Evolutionary conservation across 2,113 vertebrate genomes (phyloP), one percentile per base, ranked within the genome.

Genomic region (Trinectes maculatus): DNA sequence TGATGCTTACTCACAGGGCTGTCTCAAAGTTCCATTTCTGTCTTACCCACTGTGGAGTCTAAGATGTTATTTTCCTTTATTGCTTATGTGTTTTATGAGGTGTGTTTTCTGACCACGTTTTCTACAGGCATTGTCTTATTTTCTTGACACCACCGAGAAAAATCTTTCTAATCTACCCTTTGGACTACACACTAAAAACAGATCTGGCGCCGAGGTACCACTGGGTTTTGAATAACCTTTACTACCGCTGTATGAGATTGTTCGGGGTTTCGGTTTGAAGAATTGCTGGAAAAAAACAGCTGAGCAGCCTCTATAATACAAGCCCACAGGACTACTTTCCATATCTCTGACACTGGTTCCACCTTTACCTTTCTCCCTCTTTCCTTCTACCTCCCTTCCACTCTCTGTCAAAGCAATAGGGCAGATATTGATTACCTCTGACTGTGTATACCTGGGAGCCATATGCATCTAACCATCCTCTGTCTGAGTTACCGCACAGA

Each of bases 361-460:
- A 68, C 60, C 80, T 72, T 71, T 60, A 83, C 51, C 52, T 79
- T 63, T 55, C 53, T 68, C 47, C 33, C 33, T 66, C 57, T 54
- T 61, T 24, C 58, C 26, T 66, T 54, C 51, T 67, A 29, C 64
- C 46, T 34, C 69, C 58, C 58, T 51, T 54, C 29, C 43, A 46
- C 51, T 66, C 49, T 8, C 37, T 55, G 70, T 79, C 71, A 77
- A 79, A 79, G 71, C 66, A 68, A 71, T 36, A 77, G 82, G 70
- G 69, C 69, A 78, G 49, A 71, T 86, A 90, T 89, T 60, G 87
- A 90, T 85, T 84, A 73, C 53, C 57, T 52, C 58, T 43, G 70
- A 60, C 42, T 76, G 71, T 71, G 57, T 59, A 58, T 79, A 79
- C 53, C 74, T 80, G 0, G 39, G 56, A 85, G 81, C 77, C 62